Percentiles rank a stretch among this genome's conserved stretches.
phyloP scores from a whole-genome alignment of 2,888 invertebrate species.

The Yponomeuta malinellus region DNA sequence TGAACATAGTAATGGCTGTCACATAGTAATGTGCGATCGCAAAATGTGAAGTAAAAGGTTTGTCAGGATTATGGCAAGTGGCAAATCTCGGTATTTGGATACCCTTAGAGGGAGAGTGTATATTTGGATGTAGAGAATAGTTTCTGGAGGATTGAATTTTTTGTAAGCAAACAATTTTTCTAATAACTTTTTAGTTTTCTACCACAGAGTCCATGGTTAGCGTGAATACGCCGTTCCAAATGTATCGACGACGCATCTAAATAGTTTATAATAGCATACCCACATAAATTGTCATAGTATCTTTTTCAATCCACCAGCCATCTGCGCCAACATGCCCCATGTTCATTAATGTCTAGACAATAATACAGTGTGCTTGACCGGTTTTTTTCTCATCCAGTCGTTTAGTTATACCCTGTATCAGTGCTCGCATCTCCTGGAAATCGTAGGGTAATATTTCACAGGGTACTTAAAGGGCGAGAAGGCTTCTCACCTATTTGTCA shows the following conservation, averaged over 20 bases:
- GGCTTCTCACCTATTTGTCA: conserved; percentile 11
- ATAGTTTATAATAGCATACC: not conserved
- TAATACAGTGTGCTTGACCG: conserved; percentile 6
- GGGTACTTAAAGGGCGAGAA: conserved; percentile 10
- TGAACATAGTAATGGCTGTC: too few species aligned
- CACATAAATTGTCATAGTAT: not conserved
- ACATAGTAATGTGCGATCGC: too few species aligned
- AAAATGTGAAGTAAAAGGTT: too few species aligned
- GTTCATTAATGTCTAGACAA: conserved; percentile 9
- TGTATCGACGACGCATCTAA: not conserved
- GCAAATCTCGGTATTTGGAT: too few species aligned
- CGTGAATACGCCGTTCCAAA: not conserved
- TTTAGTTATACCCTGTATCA: conserved; percentile 11
- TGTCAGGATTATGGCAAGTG: too few species aligned
- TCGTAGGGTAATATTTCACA: conserved; percentile 6
- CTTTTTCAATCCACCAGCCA: not conserved
- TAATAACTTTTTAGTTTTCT: too few species aligned
- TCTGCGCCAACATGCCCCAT: not conserved
- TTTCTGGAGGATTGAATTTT: too few species aligned
- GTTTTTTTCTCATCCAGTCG: conserved; percentile 4
- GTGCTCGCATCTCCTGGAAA: conserved; percentile 1
- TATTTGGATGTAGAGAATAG: too few species aligned
- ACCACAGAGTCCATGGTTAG: too few species aligned
- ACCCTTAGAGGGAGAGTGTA: too few species aligned
- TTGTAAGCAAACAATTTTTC: too few species aligned